A percentile compares a stretch with the other conserved stretches of the same genome.
These are phyloP conservation scores for Lycophotia porphyrea DNA, from an alignment of 2,888 invertebrate genomes.

Conservation along the genomic window DNA sequence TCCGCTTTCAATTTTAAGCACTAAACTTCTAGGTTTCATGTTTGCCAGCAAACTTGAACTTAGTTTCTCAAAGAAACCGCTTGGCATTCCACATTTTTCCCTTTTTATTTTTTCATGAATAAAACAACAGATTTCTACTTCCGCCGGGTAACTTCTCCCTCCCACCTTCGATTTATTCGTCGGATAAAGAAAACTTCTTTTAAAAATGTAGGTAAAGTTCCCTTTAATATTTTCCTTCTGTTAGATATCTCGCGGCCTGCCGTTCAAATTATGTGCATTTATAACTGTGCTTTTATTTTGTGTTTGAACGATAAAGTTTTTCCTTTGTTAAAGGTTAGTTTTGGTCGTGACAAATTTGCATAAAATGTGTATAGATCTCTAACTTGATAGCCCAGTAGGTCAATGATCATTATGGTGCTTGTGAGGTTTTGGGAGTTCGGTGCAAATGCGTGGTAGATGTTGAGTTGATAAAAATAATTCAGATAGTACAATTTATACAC, in stretches of 20 bases:
- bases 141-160: conserved; percentile 86
- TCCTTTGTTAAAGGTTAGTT: conserved; percentile 51
- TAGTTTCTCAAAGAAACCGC: conserved; percentile 75
- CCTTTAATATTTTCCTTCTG: conserved; percentile 89
- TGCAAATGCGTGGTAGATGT: background rate
- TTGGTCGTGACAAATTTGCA: background rate
- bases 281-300: conserved; percentile 74
- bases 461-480: background rate
- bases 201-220: conserved; percentile 89
- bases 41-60: conserved; percentile 70
- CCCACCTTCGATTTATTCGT: conserved; percentile 90
- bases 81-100: conserved; percentile 83
- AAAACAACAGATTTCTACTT: conserved; percentile 90
- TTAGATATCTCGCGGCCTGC: conserved; percentile 83
- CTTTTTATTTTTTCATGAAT: conserved; percentile 89
- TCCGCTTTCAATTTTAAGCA: conserved; percentile 52
- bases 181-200: conserved; percentile 89
- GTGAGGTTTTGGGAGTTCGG: background rate
- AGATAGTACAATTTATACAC: background rate
- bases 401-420: background rate
- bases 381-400: background rate
- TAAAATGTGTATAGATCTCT: background rate
- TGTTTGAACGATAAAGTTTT: conserved; percentile 36
- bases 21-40: conserved; percentile 64
- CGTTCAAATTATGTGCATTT: conserved; percentile 86